phyloP scores from a whole-genome alignment of 2,797 vertebrate species.

The Melopsittacus undulatus region DNA sequence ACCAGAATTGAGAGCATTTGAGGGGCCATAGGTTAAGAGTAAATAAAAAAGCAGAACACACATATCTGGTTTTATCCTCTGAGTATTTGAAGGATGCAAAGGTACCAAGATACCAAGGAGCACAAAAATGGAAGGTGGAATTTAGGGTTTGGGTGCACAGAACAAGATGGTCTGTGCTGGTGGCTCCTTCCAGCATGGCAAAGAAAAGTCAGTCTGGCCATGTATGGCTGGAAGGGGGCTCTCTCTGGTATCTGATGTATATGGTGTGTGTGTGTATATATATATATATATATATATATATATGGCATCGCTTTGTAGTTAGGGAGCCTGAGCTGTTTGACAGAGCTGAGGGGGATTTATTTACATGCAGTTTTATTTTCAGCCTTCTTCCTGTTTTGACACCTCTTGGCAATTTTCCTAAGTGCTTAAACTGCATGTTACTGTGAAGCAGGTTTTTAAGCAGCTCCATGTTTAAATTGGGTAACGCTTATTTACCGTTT shows the following conservation, averaged over 20 bases:
- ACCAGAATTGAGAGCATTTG: not conserved
- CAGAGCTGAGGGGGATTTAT: slow-evolving; percentile 25
- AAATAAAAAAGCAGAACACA: accelerated
- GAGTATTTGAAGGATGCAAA: not conserved
- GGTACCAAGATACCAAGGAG: not conserved
- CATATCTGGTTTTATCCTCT: not conserved
- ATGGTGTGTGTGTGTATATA: not conserved
- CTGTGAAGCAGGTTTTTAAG: slow-evolving; percentile 42
- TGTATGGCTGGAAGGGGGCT: not conserved
- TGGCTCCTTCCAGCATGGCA: not conserved
- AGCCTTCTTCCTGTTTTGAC: slow-evolving; percentile 57
- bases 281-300: not conserved
- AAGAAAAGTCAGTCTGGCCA: not conserved
- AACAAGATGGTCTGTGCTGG: not conserved
- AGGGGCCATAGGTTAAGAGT: too few species aligned
- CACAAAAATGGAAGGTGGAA: accelerated
- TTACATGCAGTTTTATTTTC: slow-evolving; percentile 32
- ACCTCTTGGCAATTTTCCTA: slow-evolving; percentile 59
- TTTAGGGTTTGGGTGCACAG: not conserved
- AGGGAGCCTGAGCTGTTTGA: not conserved
- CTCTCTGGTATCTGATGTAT: not conserved
- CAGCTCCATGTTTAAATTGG: slow-evolving; percentile 44
- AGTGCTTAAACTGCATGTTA: slow-evolving; percentile 51
- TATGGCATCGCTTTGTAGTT: not conserved
- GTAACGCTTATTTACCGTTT: slow-evolving; percentile 60